Conservation (phyloP, 1,140 invertebrate genomes). For the Thalassaphorura encarpata region DNA sequence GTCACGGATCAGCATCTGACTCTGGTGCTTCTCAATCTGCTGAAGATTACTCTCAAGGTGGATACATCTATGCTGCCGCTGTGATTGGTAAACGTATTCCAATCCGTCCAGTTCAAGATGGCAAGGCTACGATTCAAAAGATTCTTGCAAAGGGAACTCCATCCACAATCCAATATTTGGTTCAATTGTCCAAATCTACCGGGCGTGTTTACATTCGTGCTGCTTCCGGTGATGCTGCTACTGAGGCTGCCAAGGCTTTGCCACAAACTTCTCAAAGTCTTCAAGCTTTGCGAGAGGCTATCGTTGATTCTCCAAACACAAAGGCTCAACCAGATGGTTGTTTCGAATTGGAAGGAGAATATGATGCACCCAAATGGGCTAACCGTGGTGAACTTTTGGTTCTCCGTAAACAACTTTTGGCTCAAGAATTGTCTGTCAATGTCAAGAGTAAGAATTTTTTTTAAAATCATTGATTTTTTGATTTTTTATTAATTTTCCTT, state of each 20-base stretch:
- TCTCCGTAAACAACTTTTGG: slow-evolving; percentile 17
- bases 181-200: neutral
- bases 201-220: slow-evolving; percentile 10
- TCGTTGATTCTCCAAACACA: slow-evolving; percentile 14
- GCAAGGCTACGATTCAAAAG: neutral
- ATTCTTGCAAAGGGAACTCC: slow-evolving; percentile 3
- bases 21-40: neutral
- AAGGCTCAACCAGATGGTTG: slow-evolving; percentile 20
- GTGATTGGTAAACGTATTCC: slow-evolving; percentile 21
- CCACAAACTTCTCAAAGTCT: slow-evolving; percentile 12
- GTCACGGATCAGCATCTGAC: neutral
- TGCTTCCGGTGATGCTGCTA: slow-evolving; percentile 22
- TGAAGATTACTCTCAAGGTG: neutral
- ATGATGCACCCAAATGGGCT: slow-evolving; percentile 11
- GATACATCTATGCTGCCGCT: neutral
- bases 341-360: slow-evolving; percentile 18
- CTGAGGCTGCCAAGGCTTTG: slow-evolving; percentile 20
- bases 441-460: neutral
- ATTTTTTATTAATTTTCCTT: neutral
- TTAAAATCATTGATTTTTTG: neutral
- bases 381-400: slow-evolving; percentile 14
- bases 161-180: slow-evolving; percentile 21
- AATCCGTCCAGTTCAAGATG: slow-evolving; percentile 6
- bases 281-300: slow-evolving; percentile 14
- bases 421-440: slow-evolving; percentile 15